A percentile compares a stretch with the other conserved stretches of the same genome.
phyloP scores from a whole-genome alignment of 2,113 vertebrate genomes.

The Crotalus helleri region DNA sequence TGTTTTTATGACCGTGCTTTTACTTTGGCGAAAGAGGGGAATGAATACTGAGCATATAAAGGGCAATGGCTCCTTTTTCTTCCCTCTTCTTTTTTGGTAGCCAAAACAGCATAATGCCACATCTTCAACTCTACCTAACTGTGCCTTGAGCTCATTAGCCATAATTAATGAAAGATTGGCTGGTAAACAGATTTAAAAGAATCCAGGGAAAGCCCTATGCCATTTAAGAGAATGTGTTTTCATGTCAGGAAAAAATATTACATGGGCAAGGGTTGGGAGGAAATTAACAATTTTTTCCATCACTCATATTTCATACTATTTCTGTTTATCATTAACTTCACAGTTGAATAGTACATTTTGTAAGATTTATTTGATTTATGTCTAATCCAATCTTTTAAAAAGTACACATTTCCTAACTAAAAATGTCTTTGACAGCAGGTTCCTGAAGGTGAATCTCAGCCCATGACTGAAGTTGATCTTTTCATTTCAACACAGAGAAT shows the following conservation, averaged over 20 bases:
- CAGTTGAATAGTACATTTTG: conserved; percentile 50
- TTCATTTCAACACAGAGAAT: conserved; percentile 98
- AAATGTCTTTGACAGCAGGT: conserved; percentile 68
- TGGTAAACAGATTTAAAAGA: neutral
- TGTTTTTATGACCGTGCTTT: neutral
- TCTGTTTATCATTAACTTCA: conserved; percentile 56
- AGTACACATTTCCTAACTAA: neutral
- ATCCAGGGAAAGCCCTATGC: neutral
- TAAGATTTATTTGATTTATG: conserved; percentile 47
- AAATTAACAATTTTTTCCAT: conserved; percentile 21
- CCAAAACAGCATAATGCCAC: neutral
- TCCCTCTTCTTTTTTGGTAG: neutral
- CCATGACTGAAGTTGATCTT: conserved; percentile 95
- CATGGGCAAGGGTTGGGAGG: neutral
- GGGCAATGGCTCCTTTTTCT: neutral
- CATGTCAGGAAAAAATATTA: neutral
- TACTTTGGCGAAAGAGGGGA: neutral
- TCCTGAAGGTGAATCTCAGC: conserved; percentile 86
- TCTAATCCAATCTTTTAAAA: conserved; percentile 33
- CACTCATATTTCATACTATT: conserved; percentile 18
- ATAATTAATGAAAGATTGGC: neutral
- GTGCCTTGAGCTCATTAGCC: neutral
- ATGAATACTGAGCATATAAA: neutral
- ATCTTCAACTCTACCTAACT: neutral
- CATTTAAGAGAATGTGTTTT: neutral